phyloP scores from a whole-genome alignment of 1,140 invertebrate species.

The Oppia nitens region DNA sequence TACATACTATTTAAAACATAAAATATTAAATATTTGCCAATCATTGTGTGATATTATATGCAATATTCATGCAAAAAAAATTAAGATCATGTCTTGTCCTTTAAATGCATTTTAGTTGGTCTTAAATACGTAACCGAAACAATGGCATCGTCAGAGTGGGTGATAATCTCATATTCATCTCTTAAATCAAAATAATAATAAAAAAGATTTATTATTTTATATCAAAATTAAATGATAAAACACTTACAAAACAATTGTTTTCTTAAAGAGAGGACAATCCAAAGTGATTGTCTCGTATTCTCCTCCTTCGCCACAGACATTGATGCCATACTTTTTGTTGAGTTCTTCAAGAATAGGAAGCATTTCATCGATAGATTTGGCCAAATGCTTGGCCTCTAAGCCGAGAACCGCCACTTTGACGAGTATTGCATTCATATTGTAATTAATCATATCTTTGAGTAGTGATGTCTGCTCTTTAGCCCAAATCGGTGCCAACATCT shows the following conservation, averaged over 20 bases:
- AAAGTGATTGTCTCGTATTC: constrained; percentile 97
- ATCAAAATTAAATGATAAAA: neutral
- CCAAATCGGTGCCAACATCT: constrained; percentile 83
- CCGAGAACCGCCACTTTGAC: constrained; percentile 77
- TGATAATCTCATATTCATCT: constrained; percentile 67
- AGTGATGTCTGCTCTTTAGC: constrained; percentile 79
- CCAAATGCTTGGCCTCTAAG: constrained; percentile 72
- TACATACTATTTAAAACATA: too few species aligned
- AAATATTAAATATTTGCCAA: too few species aligned
- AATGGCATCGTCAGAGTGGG: constrained; percentile 75
- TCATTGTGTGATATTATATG: too few species aligned
- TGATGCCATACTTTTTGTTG: constrained; percentile 83
- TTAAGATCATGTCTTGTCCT: constrained; percentile 18
- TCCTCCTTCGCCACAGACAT: constrained; percentile 96
- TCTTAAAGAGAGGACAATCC: constrained; percentile 87
- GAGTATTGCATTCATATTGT: constrained; percentile 74
- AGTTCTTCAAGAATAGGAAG: constrained; percentile 67
- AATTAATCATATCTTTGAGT: constrained; percentile 91
- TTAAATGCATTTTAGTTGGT: constrained; percentile 52
- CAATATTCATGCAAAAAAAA: neutral
- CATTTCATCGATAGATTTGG: constrained; percentile 63
- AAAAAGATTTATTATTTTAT: neutral
- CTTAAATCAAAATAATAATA: constrained; percentile 36
- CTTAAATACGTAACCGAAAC: constrained; percentile 82
- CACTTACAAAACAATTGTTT: constrained; percentile 73